Base-by-base conservation (phyloP, 2,113 vertebrate species). In the Prionailurus viverrinus region DNA sequence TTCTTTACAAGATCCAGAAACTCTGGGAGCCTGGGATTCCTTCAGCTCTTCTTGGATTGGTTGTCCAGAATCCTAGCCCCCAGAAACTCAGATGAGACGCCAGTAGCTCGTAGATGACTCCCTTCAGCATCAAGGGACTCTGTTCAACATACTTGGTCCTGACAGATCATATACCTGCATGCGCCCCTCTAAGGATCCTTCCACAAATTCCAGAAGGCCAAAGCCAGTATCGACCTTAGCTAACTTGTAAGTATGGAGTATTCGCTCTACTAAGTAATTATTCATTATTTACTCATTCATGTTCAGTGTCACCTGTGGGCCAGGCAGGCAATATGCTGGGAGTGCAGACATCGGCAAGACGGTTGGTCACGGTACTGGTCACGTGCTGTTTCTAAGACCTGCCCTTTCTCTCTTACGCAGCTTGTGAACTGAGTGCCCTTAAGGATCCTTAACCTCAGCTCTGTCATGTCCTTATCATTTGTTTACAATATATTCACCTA, bases 401-500 rank as follows among this genome's bases (percentile, higher is more conserved):
- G 39, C 3, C 1, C 48, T 74, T 90, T 88, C 41, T 53, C 58
- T 45, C 65, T 86, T 90, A 55, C 89, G 74, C 16, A 78, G 73
- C 41, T 19, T 76, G 27, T 82, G 15, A 21, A 51, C 36, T 36
- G 25, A n/a, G 33, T 92, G n/a, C 69, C 68, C 33, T 85, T 33
- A 71, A 61, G 51, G 78, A 89, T n/a, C 7, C 51, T 93, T 89
- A 76, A 19, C 29, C 48, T 82, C 71, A 33, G 21, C 73, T 89
- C 48, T 58, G 33, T 61, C 41, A 39, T 23, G 29, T 85, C 89
- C 51, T 71, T 69, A 81, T 94, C 81, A 80, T 80, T 41, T 93
- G 66, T 81, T 98, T 92, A 76, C 45, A 89, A 39, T 66, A 53
- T 89, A 86, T 81, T 93, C 69, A 25, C 16, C 78, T 79, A 3